Conservation (phyloP, 2,113 vertebrate genomes). For the Suricata suricatta region DNA sequence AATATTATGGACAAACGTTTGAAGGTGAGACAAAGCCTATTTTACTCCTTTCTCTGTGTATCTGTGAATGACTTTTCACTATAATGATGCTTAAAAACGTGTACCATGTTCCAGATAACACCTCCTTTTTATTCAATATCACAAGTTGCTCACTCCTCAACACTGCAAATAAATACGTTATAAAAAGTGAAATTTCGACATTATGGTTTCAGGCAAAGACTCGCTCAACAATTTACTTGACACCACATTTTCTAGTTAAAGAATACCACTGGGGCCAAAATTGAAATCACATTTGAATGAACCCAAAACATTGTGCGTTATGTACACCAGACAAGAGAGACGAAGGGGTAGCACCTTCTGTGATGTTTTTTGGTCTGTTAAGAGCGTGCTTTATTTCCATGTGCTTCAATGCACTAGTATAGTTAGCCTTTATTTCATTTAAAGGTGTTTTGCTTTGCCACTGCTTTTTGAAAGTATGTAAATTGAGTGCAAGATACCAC, state of each 20-base stretch:
- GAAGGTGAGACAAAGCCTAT: background rate
- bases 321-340: background rate
- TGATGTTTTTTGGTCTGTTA: background rate
- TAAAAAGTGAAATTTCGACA: background rate
- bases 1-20: background rate
- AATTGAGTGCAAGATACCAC: background rate
- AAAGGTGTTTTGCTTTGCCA: background rate
- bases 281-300: background rate
- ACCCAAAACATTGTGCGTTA: background rate
- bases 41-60: background rate
- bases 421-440: background rate
- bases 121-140: background rate
- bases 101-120: background rate
- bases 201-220: background rate
- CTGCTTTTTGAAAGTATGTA: background rate
- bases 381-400: background rate
- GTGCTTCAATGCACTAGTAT: background rate
- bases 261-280: background rate
- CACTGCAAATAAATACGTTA: background rate
- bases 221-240: background rate
- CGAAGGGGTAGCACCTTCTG: background rate
- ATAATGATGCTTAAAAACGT: background rate
- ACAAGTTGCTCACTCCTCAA: background rate
- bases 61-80: background rate
- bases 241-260: background rate